Base-by-base conservation (phyloP, 2,888 invertebrate species). In the Chrysopilus asiliformis region DNA sequence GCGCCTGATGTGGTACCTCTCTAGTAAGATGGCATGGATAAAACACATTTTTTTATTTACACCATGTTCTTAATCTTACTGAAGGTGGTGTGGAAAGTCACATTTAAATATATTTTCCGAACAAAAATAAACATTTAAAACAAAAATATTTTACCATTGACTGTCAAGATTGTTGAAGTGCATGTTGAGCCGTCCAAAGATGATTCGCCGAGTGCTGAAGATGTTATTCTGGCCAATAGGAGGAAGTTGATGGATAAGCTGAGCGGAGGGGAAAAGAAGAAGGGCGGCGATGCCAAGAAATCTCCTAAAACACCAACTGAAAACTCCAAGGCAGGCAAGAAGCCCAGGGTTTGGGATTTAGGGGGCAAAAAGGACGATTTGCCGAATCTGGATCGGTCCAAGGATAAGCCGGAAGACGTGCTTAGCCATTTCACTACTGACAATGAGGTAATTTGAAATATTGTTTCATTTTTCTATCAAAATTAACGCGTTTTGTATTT, bases 311-410 rank as follows among this genome's bases (percentile, higher is more conserved):
- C 55, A 41, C 53, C 56, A 29, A 45, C 42, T 28, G 71, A 53
- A 67, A 68, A 57, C 60, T 71, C 74, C 28, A 81, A 80, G 56
- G 76, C 78, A 14, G 86, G 85, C 2, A 95, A 95, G 55, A 82
- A 86, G 54, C 87, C 86, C 0, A 74, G 90, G 36, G 74, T 83
- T 36, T 95, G 94, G 95, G 90, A 86, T 48, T 65, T 86, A 34
- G 80, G 81, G 27, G 91, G 90, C 18, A 78, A 72, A 34, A 61
- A 70, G 9, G 79, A 80, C 44, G 91, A 93, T 63, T 65, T 82
- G 32, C 74, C 74, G 9, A 64, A 68, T n/a, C 66, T 94, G 26
- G 91, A 94, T 63, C 73, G 84, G 52, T 82, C 84, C 38, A 77
- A 73, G 42, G 85, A 84, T 58, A 74, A 74, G 53, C 78, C 79